Base-by-base conservation (phyloP, 2,797 vertebrate species). In the Pangasius sanitwongsei region DNA sequence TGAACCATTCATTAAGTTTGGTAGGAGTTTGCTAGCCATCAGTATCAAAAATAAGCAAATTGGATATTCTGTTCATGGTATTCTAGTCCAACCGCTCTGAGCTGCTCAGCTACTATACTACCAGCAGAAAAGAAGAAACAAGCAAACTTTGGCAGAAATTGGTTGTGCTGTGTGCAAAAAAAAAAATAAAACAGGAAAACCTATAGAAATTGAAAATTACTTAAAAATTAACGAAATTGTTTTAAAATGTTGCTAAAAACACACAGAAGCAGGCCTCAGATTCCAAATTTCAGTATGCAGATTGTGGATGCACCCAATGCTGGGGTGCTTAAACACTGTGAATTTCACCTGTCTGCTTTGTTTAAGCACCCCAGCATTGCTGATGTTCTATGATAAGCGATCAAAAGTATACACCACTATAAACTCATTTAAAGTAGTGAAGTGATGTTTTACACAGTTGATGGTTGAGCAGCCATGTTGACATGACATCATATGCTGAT, bases 1-100 rank as follows among this genome's bases (percentile, higher is more conserved):
- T 55, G 65, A 85, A 55, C 48, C 20, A 37, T 85, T 72, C 65
- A 37, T 55, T 70, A 31, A 50, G 11, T 6, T 18, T 83, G 63
- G 15, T 23, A 34, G 2, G n/a, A 37, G 48, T 53, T 85, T 85
- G 59, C 25, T 65, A 65, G 82, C 1, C 41, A 63, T 65, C 28
- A 34, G 83, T 84, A 41, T 69, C 8, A 84, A 48, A 44, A 34
- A 50, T 69, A 28, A 84, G 44, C n/a, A 70, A 85, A 55, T 70
- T 2, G 15, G 37, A 85, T 50, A 84, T 84, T 69, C 37, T 48
- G 28, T 2, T 44, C 41, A 63, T 16, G 41, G 37, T 8, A 59
- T 23, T 63, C 44, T 48, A 48, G n/a, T 84, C 41, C 63, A 85
- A 55, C n/a, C 0, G 2, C 18, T 55, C 83, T 23, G 50, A 70